Evolutionary conservation across 1,140 invertebrate species (phyloP).

Genomic region (Drosophila punjabiensis): DNA sequence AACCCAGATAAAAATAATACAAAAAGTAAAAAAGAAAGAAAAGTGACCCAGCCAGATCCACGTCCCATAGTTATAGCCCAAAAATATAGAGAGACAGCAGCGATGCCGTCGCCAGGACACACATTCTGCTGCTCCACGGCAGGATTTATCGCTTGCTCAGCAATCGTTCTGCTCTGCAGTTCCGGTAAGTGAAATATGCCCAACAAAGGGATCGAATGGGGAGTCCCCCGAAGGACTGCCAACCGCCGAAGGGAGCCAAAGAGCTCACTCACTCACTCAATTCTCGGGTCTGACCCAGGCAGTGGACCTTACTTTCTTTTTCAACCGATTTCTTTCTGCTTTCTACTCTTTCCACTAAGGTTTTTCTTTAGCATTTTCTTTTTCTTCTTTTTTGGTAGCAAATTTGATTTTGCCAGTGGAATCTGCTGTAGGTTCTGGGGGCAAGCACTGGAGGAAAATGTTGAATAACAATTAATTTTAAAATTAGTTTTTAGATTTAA

Average conservation of each 20-base stretch:
- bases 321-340: slow-evolving; percentile 9
- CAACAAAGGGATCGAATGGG: slow-evolving; percentile 28
- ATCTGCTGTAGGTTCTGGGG: background rate
- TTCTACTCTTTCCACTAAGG: background rate
- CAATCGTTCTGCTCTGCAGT: slow-evolving; percentile 85
- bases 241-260: background rate
- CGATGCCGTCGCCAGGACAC: slow-evolving; percentile 72
- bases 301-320: slow-evolving; percentile 13
- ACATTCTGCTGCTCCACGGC: slow-evolving; percentile 72
- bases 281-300: background rate
- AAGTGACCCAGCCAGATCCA: slow-evolving; percentile 4
- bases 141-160: slow-evolving; percentile 85
- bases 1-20: background rate
- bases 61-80: slow-evolving; percentile 3
- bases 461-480: background rate
- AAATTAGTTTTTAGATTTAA: background rate
- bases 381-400: slow-evolving; percentile 17
- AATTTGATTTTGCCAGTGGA: slow-evolving; percentile 27
- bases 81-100: slow-evolving; percentile 18
- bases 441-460: background rate
- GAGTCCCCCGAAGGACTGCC: background rate
- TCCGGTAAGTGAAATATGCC: slow-evolving; percentile 85
- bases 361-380: background rate
- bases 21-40: background rate
- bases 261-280: slow-evolving; percentile 37